A percentile compares a stretch with the other conserved stretches of the same genome.
Evolutionary conservation across 2,797 vertebrate species (phyloP).

Genomic region (Muscicapa striata): DNA sequence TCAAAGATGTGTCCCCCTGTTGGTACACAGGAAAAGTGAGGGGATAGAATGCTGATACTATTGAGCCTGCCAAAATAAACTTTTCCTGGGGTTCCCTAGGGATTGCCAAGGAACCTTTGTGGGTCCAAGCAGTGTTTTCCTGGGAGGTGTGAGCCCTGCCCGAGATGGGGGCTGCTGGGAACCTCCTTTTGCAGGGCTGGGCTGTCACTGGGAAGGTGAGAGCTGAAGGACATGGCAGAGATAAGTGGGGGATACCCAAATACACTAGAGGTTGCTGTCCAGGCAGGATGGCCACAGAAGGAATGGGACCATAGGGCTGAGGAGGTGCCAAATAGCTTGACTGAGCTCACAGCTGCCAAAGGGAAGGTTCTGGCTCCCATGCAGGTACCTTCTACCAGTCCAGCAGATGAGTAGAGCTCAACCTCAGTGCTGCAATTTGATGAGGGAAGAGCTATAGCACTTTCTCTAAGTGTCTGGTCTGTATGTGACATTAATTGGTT

Average conservation of each 20-base stretch:
- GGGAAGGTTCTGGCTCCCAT: background rate
- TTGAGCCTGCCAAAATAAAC: background rate
- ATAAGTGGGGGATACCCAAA: background rate
- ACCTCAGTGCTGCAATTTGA: background rate
- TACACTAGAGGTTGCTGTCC: background rate
- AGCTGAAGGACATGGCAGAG: background rate
- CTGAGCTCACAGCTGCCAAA: background rate
- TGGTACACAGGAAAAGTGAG: background rate
- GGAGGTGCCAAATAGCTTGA: background rate
- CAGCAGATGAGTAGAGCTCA: background rate
- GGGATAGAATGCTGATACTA: background rate
- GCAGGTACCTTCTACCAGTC: background rate
- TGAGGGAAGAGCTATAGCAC: background rate
- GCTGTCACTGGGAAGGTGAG: background rate
- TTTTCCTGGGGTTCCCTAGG: background rate
- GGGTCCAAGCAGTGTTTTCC: background rate
- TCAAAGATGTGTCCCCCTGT: slow-evolving; percentile 46
- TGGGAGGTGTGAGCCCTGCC: background rate
- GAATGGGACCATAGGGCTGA: accelerated
- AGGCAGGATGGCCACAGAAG: background rate
- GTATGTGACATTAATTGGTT: slow-evolving; percentile 41
- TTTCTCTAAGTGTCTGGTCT: slow-evolving; percentile 20
- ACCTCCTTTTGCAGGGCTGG: background rate
- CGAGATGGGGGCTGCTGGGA: background rate
- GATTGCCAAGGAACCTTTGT: background rate